Base-by-base conservation (phyloP, 2,797 vertebrate species). In the Mareca strepera region DNA sequence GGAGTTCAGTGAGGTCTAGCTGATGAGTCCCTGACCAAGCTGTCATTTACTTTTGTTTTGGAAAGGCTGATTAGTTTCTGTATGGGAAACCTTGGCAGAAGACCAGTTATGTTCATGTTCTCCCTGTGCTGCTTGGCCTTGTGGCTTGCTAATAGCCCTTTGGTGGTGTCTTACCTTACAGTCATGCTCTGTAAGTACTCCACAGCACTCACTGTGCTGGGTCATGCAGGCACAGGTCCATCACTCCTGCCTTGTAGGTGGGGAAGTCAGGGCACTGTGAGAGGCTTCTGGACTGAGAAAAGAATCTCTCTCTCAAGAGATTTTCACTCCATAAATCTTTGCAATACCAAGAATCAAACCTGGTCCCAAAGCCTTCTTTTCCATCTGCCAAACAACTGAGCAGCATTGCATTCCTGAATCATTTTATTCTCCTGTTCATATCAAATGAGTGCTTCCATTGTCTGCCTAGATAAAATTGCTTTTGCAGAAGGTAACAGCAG, bases 401-500 rank as follows among this genome's bases (percentile, higher is more conserved):
- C 48, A 48, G 44, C 15, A 16, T 8, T 75, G n/a, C 16, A 13
- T 16, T 76, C 53, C 60, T 60, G 44, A 78, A 81, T 67, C 60
- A n/a, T 58, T 50, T 58, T 41, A 31, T 83, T 91, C 35, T 90
- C 48, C 63, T 1, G 0, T 81, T 83, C 58, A 7, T 72, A 48
- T 82, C 82, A 73, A 68, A 88, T 88, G 62, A 70, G 39, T 74
- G 43, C 39, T 85, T 91, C 37, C 21, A 25, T 18, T 56, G 35
- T 17, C 26, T 55, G 48, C 67, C 63, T 80, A 67, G 72, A 91
- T 69, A 1, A 92, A 92, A 48, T 76, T 76, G 62, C 77, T 90
- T 80, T 85, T 69, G 64, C 79, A 84, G 77, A 89, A 82, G 39
- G 41, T 94, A 77, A 85, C 70, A 88, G 60, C 90, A 92, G 88